Evolutionary conservation across 2,113 vertebrate species (phyloP), one percentile per base, ranked within the genome.

Genomic region (Marcusenius ussheri): DNA sequence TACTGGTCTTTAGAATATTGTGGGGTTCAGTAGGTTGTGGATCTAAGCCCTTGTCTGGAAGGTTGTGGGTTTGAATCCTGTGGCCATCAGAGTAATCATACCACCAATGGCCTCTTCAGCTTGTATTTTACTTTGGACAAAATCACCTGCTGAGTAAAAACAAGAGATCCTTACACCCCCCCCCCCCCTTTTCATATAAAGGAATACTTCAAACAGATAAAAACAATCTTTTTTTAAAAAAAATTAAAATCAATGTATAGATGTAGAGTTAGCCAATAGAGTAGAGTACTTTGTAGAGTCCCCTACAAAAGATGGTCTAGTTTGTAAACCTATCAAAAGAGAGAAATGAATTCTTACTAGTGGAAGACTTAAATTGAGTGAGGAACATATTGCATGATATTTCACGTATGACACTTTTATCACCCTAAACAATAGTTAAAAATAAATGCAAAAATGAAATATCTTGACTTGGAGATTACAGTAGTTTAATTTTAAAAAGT

Each of bases 321-420:
- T 31, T 19, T 7, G 70, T 35, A 77, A 77, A 77, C 3, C 13
- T 39, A 17, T n/a, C 31, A 77, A 77, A 35, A 19, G 31, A 77
- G 5, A 39, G 35, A 77, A 11, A 39, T 46, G 0, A 49, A 83
- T 46, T 86, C 3, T 51, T 19, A 86, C 45, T 24, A 49, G n/a
- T 49, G 27, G 21, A 27, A 50, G 1, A 56, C n/a, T 87, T 50
- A 87, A 11, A 24, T 4, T 49, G 42, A 88, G 88, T 35, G 15
- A 66, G 58, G 51, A 39, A 42, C n/a, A 5, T 85, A 5, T 85
- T 83, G 35, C 62, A 47, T 17, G n/a, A 66, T 35, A 87, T 90
- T 87, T 90, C 83, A 86, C n/a, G 13, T 27, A 45, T 70, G 83
- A 70, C 53, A 62, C 53, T 87, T 90, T 90, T 70, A 70, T 87